A percentile compares a stretch with the other conserved stretches of the same genome.
These are phyloP conservation scores for Theristicus caerulescens DNA, from an alignment of 2,113 vertebrate genomes.

Conservation along the genomic window DNA sequence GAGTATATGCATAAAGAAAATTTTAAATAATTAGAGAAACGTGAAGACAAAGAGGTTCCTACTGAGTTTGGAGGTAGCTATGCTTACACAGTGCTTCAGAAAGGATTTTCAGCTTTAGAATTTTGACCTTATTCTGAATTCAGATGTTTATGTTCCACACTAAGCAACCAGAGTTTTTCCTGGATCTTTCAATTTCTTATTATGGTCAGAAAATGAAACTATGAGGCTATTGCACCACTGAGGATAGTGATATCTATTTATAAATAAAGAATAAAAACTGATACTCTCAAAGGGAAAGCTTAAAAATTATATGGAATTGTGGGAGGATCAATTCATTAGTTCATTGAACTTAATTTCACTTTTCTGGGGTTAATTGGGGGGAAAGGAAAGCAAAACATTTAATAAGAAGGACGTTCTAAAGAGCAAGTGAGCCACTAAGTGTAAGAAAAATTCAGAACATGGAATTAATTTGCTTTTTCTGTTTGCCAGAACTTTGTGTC, in stretches of 20 bases:
- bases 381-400: not conserved
- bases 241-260: not conserved
- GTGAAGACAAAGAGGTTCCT: not conserved
- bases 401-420: not conserved
- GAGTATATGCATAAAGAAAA: not conserved
- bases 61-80: not conserved
- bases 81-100: not conserved
- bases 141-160: fast-evolving
- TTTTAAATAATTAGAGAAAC: not conserved
- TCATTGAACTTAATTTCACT: not conserved
- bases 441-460: not conserved
- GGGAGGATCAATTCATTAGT: not conserved
- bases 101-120: not conserved
- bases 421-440: not conserved
- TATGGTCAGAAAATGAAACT: not conserved
- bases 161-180: not conserved
- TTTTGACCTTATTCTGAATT: not conserved
- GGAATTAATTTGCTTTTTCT: conserved; percentile 26
- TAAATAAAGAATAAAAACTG: not conserved
- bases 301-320: not conserved
- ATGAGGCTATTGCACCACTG: not conserved
- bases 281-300: not conserved
- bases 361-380: not conserved
- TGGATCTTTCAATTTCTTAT: not conserved
- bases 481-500: not conserved